Evolutionary conservation across 2,888 invertebrate species (phyloP).

Genomic region (Sacculina carcini): DNA sequence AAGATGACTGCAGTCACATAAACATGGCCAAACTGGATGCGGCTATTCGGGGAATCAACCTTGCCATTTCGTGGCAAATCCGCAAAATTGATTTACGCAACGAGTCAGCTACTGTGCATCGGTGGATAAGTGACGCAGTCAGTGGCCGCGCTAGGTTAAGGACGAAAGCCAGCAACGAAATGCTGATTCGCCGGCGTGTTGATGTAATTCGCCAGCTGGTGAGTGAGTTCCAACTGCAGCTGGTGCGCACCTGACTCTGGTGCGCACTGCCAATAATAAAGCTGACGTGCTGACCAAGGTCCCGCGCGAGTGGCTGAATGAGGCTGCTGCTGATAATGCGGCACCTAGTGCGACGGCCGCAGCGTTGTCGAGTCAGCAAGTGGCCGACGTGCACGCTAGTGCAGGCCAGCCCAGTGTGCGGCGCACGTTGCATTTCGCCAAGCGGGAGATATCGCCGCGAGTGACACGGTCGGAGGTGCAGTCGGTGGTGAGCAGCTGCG

Average conservation of each 20-base stretch:
- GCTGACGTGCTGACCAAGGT: slow-evolving; percentile 3
- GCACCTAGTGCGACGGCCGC: neutral
- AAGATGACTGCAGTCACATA: slow-evolving; percentile 2
- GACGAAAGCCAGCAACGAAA: neutral
- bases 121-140: neutral
- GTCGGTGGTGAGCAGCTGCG: too few relatives aligned
- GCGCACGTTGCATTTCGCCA: too few relatives aligned
- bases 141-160: neutral
- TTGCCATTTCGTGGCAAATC: neutral
- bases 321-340: neutral
- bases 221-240: neutral
- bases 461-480: too few relatives aligned
- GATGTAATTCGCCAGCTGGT: neutral
- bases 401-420: too few relatives aligned
- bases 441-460: too few relatives aligned
- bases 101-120: neutral
- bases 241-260: neutral
- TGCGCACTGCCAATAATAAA: neutral
- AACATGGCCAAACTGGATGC: slow-evolving; percentile 2
- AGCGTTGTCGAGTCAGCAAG: too few relatives aligned
- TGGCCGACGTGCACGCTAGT: too few relatives aligned
- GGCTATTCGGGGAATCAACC: neutral
- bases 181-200: neutral
- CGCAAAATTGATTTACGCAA: neutral
- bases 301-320: slow-evolving; percentile 1